A percentile compares a stretch with the other conserved stretches of the same genome.
phyloP scores from a whole-genome alignment of 2,113 vertebrate genomes.

The Dryoscopus gambensis region DNA sequence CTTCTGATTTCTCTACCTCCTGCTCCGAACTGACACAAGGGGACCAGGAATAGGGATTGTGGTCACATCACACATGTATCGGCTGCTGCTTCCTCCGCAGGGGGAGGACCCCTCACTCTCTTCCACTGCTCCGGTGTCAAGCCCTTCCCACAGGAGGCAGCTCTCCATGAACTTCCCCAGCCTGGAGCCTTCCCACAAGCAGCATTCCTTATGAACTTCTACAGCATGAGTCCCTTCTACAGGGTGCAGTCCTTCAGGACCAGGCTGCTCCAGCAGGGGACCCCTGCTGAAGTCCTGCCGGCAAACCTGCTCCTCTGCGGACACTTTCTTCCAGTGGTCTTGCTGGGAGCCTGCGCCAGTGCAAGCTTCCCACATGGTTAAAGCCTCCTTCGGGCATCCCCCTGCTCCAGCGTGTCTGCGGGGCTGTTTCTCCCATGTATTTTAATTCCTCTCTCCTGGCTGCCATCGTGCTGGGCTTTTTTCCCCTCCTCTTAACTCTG shows the following conservation, averaged over 20 bases:
- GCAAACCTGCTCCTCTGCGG: not conserved
- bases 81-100: not conserved
- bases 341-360: not conserved
- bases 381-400: not conserved
- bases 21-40: not conserved
- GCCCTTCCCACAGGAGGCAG: not conserved
- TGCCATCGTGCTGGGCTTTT: not conserved
- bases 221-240: fast-evolving
- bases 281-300: not conserved
- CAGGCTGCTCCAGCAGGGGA: not conserved
- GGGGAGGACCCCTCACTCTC: not conserved
- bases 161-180: no score
- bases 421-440: not conserved
- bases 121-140: not conserved
- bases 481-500: fast-evolving
- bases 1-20: not conserved
- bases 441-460: not conserved
- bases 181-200: not conserved
- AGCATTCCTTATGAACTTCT: not conserved
- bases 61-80: fast-evolving
- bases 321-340: not conserved
- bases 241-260: not conserved
- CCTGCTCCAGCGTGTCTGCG: not conserved
- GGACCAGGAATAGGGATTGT: not conserved
- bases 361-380: not conserved